Percentiles rank a stretch among this genome's conserved stretches.
These are phyloP conservation scores for Nematostella vectensis DNA, from an alignment of 92 coral and sea anemone genomes.

Conservation along the genomic window DNA sequence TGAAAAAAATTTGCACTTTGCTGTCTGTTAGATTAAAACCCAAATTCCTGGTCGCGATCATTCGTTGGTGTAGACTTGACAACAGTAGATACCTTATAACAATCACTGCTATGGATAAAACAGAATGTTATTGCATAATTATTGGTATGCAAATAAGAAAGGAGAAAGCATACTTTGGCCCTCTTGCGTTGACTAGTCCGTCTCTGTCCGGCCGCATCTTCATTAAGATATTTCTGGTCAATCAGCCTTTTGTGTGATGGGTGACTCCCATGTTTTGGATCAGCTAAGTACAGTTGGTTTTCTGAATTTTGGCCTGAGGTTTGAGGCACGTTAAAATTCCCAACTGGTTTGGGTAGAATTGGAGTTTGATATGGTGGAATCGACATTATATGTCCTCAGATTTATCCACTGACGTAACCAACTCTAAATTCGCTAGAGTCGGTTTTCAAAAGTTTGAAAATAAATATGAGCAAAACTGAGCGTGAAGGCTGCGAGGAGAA, in stretches of 20 bases:
- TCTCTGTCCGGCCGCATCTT: constrained; percentile 52
- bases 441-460: constrained; percentile 83
- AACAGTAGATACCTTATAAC: no score
- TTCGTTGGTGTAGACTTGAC: no score
- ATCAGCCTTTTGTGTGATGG: constrained; percentile 10
- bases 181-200: constrained; percentile 98
- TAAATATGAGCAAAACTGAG: constrained; percentile 86
- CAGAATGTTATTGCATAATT: no score
- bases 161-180: constrained; percentile 90
- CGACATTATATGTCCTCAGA: constrained; percentile 95
- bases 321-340: constrained; percentile 56
- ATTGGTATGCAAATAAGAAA: no score
- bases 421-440: constrained; percentile 61
- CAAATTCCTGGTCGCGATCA: constrained; percentile 16
- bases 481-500: constrained; percentile 81
- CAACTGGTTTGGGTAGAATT: constrained; percentile 74
- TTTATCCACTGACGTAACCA: constrained; percentile 44
- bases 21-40: neutral
- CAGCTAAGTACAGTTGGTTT: neutral
- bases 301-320: constrained; percentile 64
- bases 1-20: neutral
- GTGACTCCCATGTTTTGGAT: constrained; percentile 15
- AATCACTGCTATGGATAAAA: no score
- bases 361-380: constrained; percentile 76
- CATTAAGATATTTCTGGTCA: constrained; percentile 43